Evolutionary conservation across 2,113 vertebrate genomes (phyloP), one percentile per base, ranked within the genome.

Genomic region (Galbula dea): DNA sequence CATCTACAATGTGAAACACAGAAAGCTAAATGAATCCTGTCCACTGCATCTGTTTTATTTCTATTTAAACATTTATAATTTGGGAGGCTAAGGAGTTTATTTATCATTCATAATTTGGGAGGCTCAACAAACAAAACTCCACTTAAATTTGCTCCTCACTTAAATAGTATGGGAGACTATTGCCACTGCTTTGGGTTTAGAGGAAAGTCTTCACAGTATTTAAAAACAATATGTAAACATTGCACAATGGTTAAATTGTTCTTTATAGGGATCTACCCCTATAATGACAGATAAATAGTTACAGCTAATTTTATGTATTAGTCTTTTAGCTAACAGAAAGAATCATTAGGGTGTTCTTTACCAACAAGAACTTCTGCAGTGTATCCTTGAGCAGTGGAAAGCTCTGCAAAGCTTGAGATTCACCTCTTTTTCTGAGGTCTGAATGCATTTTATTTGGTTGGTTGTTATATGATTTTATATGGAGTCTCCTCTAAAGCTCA

Each of bases 231-330:
- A 82, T 14, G 27, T 57, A 49, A 92, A 81, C 30, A 76, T 20
- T 59, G 3, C 12, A 65, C 11, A 57, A 14, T 61, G 27, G 20
- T 72, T 89, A 48, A 46, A 27, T 68, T 83, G 32, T 37, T 80
- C 62, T 75, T 84, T 72, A 36, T 29, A 76, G 30, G 75, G 20
- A 52, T 57, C 45, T 83, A 8, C 7, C 21, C 11, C 30, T 74
- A n/a, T 55, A 88, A 80, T 63, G 61, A 36, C 37, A 81, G 34
- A 46, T 32, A 88, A 91, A 90, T 86, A 88, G 83, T 95, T 92
- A 58, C 43, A 68, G 29, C 29, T n/a, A 41, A 74, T 94, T 83
- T 93, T 77, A 23, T 41, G 10, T 68, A 86, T 90, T 65, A 67
- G 48, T 26, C 10, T 69, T 95, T 48, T 52, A 52, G 30, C 16